phyloP scores from a whole-genome alignment of 2,888 invertebrate genomes.

The Coelinius sp. region DNA sequence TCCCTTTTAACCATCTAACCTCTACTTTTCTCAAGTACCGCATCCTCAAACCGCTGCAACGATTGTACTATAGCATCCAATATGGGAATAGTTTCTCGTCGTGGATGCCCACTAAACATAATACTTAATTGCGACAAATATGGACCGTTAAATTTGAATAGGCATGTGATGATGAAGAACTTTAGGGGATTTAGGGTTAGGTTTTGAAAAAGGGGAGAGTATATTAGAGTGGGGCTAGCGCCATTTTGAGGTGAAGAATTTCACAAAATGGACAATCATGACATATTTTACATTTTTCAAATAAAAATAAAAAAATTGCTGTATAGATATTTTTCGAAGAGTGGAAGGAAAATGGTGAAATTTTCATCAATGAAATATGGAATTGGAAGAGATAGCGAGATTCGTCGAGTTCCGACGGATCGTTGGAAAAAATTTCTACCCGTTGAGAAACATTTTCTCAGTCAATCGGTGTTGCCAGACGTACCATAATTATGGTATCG shows the following conservation, averaged over 20 bases:
- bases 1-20: slow-evolving; percentile 3
- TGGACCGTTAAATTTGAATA: slow-evolving; percentile 68
- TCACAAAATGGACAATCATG: not conserved
- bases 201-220: not conserved
- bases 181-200: not conserved
- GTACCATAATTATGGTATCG: too few species aligned
- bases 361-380: too few species aligned
- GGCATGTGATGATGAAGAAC: slow-evolving; percentile 59
- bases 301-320: not conserved
- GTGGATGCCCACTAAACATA: slow-evolving; percentile 57
- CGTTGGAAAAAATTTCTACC: too few species aligned
- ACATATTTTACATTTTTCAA: not conserved
- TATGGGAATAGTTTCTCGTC: slow-evolving; percentile 63
- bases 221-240: not conserved
- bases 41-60: slow-evolving; percentile 12
- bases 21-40: not conserved
- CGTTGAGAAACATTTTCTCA: too few species aligned
- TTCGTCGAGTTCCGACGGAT: too few species aligned
- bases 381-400: too few species aligned
- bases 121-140: slow-evolving; percentile 69
- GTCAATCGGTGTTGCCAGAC: too few species aligned
- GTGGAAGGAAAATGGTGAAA: too few species aligned
- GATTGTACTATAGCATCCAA: slow-evolving; percentile 46
- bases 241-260: not conserved
- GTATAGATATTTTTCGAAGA: not conserved